Percentiles rank a stretch among this genome's conserved stretches.
Evolutionary conservation across 2,888 invertebrate genomes (phyloP).

Genomic region (Mellilla xanthometata): DNA sequence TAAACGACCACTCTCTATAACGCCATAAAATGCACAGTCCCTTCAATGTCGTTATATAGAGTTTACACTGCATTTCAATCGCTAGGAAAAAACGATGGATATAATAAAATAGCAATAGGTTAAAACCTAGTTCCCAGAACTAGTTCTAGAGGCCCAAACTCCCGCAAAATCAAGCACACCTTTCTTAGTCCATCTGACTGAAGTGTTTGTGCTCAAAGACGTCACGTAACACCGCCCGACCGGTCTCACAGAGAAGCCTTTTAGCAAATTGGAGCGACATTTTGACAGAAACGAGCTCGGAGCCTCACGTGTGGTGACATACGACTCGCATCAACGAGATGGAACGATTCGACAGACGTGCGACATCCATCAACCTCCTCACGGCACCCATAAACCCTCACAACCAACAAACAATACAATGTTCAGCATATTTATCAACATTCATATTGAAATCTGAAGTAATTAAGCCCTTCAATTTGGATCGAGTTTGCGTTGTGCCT

Average conservation of each 20-base stretch:
- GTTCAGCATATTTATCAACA: conserved; percentile 5
- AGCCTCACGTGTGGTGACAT: conserved; percentile 29
- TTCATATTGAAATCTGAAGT: conserved; percentile 22
- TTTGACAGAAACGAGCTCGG: conserved; percentile 37
- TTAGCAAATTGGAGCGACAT: conserved; percentile 63
- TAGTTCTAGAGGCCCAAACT: conserved; percentile 23
- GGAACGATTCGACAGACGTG: conserved; percentile 34
- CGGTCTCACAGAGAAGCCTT: conserved; percentile 54
- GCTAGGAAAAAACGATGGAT: too few relatives aligned
- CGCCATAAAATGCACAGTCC: too few relatives aligned
- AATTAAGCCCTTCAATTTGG: conserved; percentile 30
- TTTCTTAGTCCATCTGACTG: conserved; percentile 40
- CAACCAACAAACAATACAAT: conserved; percentile 14
- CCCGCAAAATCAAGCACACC: conserved; percentile 41
- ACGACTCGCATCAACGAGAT: conserved; percentile 32
- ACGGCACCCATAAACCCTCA: conserved; percentile 14
- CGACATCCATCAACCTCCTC: conserved; percentile 27
- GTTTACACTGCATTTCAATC: too few relatives aligned
- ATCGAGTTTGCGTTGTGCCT: conserved; percentile 26
- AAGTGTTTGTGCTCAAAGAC: conserved; percentile 42
- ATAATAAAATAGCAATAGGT: too few relatives aligned
- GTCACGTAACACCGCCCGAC: conserved; percentile 49
- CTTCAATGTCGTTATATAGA: too few relatives aligned
- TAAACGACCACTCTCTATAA: too few relatives aligned
- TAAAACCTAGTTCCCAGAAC: too few relatives aligned